Base-by-base conservation (phyloP, 2,888 invertebrate species). In the Torymus texanus region DNA sequence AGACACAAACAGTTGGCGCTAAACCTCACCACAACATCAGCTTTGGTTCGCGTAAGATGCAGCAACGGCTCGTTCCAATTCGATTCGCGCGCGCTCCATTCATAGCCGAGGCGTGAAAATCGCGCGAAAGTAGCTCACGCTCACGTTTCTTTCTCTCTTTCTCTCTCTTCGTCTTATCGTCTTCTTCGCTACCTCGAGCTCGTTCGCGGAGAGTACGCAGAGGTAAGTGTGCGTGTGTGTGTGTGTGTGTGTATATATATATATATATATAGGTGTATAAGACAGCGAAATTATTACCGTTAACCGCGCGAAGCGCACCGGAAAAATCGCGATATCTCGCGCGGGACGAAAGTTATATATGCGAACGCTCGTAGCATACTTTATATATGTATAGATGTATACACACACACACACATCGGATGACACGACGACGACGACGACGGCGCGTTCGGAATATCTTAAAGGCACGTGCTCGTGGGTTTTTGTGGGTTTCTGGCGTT, bases 31-130 rank as follows among this genome's bases (percentile, higher is more conserved):
- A 21, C 21, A 21, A 21, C 21, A 21, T 21, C 21, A 21, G 21
- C 21, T 21, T 21, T 2, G 21, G 1, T 21, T 8, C 41, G 41
- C 41, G 41, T 41, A 41, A 41, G 41, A 41, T 41, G 41, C 41
- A 41, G 41, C 18, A 13, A 50, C 70, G 29, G 70, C 41, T 51
- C 71, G 73, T 65, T 65, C 73, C 63, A 73, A 73, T 73, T 73
- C 41, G 14, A 73, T 56, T 56, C 63, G 66, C 29, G 58, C 41
- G 21, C 55, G 55, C 8, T 62, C 75, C 75, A 75, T 75, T 75
- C 75, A 66, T 75, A 70, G 71, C n/a, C 51, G 59, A 59, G 61
- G 61, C 61, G 71, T 51, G 59, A 71, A 61, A 71, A 71, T 61
- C 16, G 12, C 58, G 58, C 65, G 16, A 75, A 75, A 75, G 75